A percentile compares a stretch with the other conserved stretches of the same genome.
Evolutionary conservation across 2,888 invertebrate genomes (phyloP).

Genomic region (Cistogaster globosa): DNA sequence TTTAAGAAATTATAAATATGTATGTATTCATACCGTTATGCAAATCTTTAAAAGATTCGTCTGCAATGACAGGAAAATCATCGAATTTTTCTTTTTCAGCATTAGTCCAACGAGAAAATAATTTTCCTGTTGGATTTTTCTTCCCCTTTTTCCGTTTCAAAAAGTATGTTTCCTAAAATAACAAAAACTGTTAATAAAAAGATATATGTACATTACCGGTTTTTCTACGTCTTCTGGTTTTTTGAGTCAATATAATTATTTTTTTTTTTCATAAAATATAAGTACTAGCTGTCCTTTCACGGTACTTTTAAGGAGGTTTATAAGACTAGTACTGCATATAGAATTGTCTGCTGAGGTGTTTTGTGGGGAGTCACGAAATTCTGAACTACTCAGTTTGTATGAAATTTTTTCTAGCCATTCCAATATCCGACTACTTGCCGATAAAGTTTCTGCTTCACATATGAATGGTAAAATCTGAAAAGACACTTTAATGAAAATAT

Average conservation of each 20-base stretch:
- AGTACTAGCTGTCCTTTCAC: constrained; percentile 27
- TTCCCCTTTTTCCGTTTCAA: constrained; percentile 41
- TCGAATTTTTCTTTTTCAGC: constrained; percentile 45
- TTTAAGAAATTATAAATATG: too few relatives aligned
- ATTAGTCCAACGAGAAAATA: constrained; percentile 64
- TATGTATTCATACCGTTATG: constrained; percentile 2
- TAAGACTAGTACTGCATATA: constrained; percentile 48
- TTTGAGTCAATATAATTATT: constrained; percentile 44
- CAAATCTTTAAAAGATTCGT: constrained; percentile 52
- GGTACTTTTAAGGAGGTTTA: constrained; percentile 23
- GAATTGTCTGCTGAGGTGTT: constrained; percentile 49
- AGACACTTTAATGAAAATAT: too few relatives aligned
- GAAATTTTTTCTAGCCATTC: too few relatives aligned
- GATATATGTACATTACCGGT: constrained; percentile 14
- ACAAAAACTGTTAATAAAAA: neutral
- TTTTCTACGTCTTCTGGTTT: constrained; percentile 48
- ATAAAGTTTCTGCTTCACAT: too few relatives aligned
- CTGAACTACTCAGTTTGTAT: too few relatives aligned
- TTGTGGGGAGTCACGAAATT: neutral
- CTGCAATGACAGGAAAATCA: constrained; percentile 46
- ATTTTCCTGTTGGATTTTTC: constrained; percentile 63
- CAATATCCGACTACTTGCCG: too few relatives aligned
- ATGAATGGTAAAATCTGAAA: too few relatives aligned
- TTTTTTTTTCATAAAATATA: constrained; percentile 46
- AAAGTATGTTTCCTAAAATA: constrained; percentile 54